Conservation (phyloP, 2,888 invertebrate species). For the Oscheius sp. region DNA sequence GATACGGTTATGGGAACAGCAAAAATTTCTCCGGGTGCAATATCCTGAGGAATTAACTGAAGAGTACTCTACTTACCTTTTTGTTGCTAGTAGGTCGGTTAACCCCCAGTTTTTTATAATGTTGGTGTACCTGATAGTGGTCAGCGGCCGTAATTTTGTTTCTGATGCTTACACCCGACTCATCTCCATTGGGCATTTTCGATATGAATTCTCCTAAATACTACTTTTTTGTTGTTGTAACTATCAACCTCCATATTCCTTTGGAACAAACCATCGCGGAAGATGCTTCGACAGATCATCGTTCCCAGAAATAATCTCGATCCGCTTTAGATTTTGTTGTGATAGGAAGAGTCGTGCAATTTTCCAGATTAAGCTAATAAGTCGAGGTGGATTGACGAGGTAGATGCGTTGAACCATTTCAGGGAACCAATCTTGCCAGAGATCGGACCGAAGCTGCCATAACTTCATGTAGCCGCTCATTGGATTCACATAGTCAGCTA, state of each 20-base stretch:
- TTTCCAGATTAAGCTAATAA: slow-evolving; percentile 50
- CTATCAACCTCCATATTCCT: slow-evolving; percentile 52
- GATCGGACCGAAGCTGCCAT: slow-evolving; percentile 55
- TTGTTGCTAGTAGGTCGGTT: slow-evolving; percentile 47
- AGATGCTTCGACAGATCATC: slow-evolving; percentile 46
- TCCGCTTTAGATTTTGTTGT: slow-evolving; percentile 47
- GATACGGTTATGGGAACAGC: slow-evolving; percentile 45
- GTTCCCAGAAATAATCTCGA: slow-evolving; percentile 45
- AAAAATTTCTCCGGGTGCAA: slow-evolving; percentile 42
- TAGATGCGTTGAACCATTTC: slow-evolving; percentile 56
- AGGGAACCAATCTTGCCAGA: slow-evolving; percentile 61
- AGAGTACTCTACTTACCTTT: slow-evolving; percentile 33
- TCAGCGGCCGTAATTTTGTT: slow-evolving; percentile 48
- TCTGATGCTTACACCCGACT: slow-evolving; percentile 50
- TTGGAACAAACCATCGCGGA: slow-evolving; percentile 49
- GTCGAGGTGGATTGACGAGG: slow-evolving; percentile 53
- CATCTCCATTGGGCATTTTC: slow-evolving; percentile 45
- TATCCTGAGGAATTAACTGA: slow-evolving; percentile 39
- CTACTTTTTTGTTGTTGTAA: neutral
- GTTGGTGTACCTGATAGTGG: slow-evolving; percentile 46
- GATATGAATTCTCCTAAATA: slow-evolving; percentile 49
- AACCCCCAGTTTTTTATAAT: slow-evolving; percentile 42
- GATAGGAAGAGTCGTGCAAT: slow-evolving; percentile 53
- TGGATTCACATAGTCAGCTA: slow-evolving; percentile 58
- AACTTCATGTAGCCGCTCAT: slow-evolving; percentile 57